These are phyloP conservation scores for Operophtera brumata DNA, from an alignment of 2,888 invertebrate genomes.

Conservation along the genomic window DNA sequence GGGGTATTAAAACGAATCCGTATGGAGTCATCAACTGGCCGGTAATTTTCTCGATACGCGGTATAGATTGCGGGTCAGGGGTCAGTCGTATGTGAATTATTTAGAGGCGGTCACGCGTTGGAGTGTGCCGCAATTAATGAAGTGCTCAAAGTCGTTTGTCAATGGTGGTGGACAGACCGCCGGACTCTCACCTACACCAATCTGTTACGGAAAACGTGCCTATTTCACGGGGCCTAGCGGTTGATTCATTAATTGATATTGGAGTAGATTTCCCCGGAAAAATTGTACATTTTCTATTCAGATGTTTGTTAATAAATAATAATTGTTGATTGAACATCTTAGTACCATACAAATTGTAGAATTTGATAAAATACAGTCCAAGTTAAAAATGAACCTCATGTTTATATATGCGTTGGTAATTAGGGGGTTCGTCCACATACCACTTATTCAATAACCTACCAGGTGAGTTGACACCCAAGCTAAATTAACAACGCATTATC, in stretches of 20 bases:
- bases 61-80: slow-evolving; percentile 56
- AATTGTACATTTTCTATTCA: not conserved
- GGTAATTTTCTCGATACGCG: slow-evolving; percentile 56
- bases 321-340: too few species aligned
- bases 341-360: too few species aligned
- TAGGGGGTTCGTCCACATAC: too few species aligned
- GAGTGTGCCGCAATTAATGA: slow-evolving; percentile 75
- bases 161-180: slow-evolving; percentile 49
- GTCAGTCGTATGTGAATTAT: slow-evolving; percentile 72
- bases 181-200: slow-evolving; percentile 56
- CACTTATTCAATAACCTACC: too few species aligned
- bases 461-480: too few species aligned
- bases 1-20: slow-evolving; percentile 47
- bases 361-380: too few species aligned
- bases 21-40: slow-evolving; percentile 55
- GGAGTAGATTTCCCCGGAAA: slow-evolving; percentile 7
- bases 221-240: slow-evolving; percentile 43
- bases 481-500: too few species aligned
- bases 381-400: too few species aligned
- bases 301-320: not conserved
- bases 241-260: slow-evolving; percentile 23
- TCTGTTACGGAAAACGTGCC: slow-evolving; percentile 61
- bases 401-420: too few species aligned
- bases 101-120: slow-evolving; percentile 69
- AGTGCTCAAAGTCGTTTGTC: slow-evolving; percentile 74